Evolutionary conservation across 2,888 invertebrate species (phyloP), one percentile per base, ranked within the genome.

Genomic region (Unio pictorum): DNA sequence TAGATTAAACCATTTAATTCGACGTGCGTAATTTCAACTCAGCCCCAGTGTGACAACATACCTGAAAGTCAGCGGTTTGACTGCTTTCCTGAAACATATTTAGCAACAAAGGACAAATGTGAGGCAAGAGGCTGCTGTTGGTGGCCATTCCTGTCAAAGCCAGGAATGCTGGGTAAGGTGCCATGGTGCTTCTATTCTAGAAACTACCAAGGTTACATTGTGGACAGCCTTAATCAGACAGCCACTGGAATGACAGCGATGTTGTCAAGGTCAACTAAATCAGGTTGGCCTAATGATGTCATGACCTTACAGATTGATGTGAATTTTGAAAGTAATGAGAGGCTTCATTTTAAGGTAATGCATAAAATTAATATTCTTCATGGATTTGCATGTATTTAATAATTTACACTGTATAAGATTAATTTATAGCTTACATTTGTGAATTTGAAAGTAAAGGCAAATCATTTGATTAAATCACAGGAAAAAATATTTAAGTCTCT

Each of bases 331-430:
- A 80, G 81, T 28, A 34, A 70, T 7, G 67, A 72, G 11, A 76
- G 78, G 66, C 74, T 85, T 20, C 78, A 79, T 61, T 74, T 85
- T 11, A 85, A 84, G 81, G 85, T 85, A 71, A 66, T 58, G n/a
- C 11, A 45, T 2, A 11, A 45, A 45, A 45, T 45, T 45, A 11
- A 45, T 45, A 15, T 15, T 45, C 3, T 15, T 45, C 45, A 45
- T 45, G 45, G 15, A 45, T 45, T 58, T n/a, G 8, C 26, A 58
- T 58, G 15, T 20, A 20, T 58, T 58, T n/a, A 58, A 26, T 26
- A 18, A 23, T n/a, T 58, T 58, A 7, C 23, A 23, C n/a, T 17
- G 58, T 58, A 23, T 58, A n/a, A 7, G 23, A 58, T 17, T 58
- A 58, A 23, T 58, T 8, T 58, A 17, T n/a, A 58, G 23, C 23